phyloP scores from a whole-genome alignment of 2,888 invertebrate species.

The Ferrisia virgata region DNA sequence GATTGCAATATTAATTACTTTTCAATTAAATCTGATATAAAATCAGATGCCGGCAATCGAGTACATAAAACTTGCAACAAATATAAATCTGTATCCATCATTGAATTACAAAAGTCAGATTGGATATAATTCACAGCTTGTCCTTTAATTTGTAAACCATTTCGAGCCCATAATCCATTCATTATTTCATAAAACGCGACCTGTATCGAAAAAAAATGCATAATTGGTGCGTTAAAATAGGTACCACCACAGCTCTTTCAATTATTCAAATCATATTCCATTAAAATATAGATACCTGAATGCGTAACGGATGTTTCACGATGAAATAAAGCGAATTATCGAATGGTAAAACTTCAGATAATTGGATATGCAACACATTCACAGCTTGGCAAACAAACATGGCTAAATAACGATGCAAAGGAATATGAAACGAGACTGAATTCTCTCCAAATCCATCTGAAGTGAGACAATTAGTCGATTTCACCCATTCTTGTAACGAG shows the following conservation, averaged over 20 bases:
- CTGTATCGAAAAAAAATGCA: conserved; percentile 63
- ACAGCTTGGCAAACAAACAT: conserved; percentile 83
- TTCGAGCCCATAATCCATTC: conserved; percentile 88
- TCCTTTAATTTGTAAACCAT: conserved; percentile 96
- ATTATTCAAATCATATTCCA: neutral
- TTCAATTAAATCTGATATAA: conserved; percentile 81
- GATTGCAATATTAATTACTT: conserved; percentile 58
- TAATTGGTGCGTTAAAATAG: neutral
- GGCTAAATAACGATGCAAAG: conserved; percentile 90
- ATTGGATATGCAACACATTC: conserved; percentile 71
- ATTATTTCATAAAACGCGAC: conserved; percentile 93
- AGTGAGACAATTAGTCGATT: conserved; percentile 52
- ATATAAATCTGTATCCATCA: conserved; percentile 96
- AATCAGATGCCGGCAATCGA: conserved; percentile 79
- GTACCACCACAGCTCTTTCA: neutral
- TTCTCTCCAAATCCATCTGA: conserved; percentile 52
- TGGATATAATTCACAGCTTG: conserved; percentile 99
- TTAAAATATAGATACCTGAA: conserved; percentile 52
- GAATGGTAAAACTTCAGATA: conserved; percentile 76
- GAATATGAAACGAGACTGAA: conserved; percentile 94
- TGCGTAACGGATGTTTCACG: conserved; percentile 86
- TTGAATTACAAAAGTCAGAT: conserved; percentile 97
- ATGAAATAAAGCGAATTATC: conserved; percentile 61
- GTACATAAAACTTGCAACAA: conserved; percentile 90
- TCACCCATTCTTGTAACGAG: conserved; percentile 83